phyloP scores from a whole-genome alignment of 64 coral and sea anemone species.

The Trachythela sp. region DNA sequence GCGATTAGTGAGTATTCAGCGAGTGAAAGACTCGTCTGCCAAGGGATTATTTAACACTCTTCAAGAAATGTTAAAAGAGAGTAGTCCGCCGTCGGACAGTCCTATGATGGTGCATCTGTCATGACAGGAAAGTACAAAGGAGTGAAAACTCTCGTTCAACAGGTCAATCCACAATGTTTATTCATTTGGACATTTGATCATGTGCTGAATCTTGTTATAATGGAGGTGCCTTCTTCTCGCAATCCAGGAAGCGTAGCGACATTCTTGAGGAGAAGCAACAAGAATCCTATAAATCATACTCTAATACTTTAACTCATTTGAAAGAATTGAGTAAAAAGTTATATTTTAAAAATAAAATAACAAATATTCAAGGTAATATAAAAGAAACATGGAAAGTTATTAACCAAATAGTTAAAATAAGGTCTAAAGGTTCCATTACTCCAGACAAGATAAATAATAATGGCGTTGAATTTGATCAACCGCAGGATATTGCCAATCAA shows the following conservation, averaged over 20 bases:
- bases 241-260: slow-evolving; percentile 2
- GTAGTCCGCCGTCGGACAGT: not conserved
- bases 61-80: slow-evolving; percentile 6
- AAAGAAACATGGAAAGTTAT: no score
- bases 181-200: slow-evolving; percentile 26
- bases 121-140: not conserved
- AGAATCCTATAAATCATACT: no score
- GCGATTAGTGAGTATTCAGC: not conserved
- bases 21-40: not conserved
- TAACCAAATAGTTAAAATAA: no score
- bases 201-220: no score
- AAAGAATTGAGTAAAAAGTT: no score
- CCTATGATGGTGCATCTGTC: not conserved
- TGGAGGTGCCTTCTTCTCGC: slow-evolving; percentile 9
- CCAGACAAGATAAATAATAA: no score
- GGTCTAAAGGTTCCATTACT: no score
- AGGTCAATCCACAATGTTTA: slow-evolving; percentile 24
- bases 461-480: no score
- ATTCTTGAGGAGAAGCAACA: not conserved
- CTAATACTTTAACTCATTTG: no score
- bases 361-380: no score
- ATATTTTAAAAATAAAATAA: no score
- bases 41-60: slow-evolving; percentile 10
- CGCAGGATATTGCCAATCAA: no score
- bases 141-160: slow-evolving; percentile 10